Conservation (phyloP, 2,113 vertebrate species). For the Callipepla squamata region DNA sequence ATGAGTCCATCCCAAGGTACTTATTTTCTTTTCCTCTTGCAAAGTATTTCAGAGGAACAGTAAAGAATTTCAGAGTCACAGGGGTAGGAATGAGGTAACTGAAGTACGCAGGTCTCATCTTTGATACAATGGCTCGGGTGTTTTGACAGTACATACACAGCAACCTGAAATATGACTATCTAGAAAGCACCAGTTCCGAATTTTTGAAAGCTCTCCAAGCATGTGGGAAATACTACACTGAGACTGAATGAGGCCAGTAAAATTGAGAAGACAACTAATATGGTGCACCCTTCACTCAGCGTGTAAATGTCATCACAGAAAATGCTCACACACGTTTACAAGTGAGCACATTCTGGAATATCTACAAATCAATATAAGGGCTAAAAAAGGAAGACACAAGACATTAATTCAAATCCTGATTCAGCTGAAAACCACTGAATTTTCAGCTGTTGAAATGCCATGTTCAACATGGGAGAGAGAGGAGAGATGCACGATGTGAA, state of each 20-base stretch:
- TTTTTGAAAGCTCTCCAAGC: neutral
- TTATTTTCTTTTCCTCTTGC: neutral
- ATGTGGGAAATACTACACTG: neutral
- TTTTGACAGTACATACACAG: neutral
- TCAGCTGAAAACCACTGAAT: neutral
- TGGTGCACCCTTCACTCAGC: neutral
- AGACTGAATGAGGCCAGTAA: neutral
- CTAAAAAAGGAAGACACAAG: slow-evolving; percentile 8
- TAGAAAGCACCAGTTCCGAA: neutral
- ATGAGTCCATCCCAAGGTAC: neutral
- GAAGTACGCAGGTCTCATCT: neutral
- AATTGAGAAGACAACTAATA: neutral
- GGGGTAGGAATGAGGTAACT: neutral
- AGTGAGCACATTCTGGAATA: neutral
- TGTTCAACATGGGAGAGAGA: neutral
- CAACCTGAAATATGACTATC: neutral
- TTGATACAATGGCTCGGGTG: neutral
- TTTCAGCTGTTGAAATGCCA: neutral
- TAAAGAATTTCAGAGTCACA: neutral
- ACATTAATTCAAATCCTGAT: neutral
- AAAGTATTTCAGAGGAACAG: neutral
- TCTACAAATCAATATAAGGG: neutral
- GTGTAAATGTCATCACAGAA: neutral
- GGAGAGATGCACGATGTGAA: neutral
- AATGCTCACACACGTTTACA: neutral